These are phyloP conservation scores for Pardosa pseudoannulata DNA, from an alignment of 2,888 invertebrate species.

Conservation along the genomic window DNA sequence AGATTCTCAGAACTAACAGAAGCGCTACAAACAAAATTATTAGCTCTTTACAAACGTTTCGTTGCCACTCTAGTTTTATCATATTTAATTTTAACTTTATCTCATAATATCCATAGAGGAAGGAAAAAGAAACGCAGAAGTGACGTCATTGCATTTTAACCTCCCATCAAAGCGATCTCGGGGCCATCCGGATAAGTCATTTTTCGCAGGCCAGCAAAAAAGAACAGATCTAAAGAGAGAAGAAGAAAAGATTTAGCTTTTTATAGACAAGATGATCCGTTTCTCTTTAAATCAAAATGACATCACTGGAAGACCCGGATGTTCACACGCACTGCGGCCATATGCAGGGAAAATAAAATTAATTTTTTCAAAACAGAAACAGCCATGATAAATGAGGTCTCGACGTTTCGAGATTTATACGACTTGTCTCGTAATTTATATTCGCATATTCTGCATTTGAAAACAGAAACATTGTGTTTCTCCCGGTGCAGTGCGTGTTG, in stretches of 20 bases:
- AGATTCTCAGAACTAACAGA: too few species aligned
- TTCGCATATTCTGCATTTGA: not conserved
- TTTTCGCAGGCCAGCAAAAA: not conserved
- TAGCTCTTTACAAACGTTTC: too few species aligned
- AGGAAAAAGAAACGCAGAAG: not conserved
- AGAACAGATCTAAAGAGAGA: not conserved
- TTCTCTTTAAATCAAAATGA: slow-evolving; percentile 40
- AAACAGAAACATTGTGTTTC: too few species aligned
- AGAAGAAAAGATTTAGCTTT: slow-evolving; percentile 21
- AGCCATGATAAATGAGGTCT: not conserved
- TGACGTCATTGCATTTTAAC: not conserved
- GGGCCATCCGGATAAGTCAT: slow-evolving; percentile 1
- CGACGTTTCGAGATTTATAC: not conserved
- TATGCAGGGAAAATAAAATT: not conserved
- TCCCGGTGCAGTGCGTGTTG: too few species aligned
- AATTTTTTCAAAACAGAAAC: not conserved
- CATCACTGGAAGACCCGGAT: slow-evolving; percentile 43
- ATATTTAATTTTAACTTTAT: slow-evolving; percentile 4
- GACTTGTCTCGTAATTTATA: not conserved
- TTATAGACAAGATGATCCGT: slow-evolving; percentile 28
- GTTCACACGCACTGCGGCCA: slow-evolving; percentile 38
- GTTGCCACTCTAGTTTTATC: too few species aligned
- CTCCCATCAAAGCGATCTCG: not conserved
- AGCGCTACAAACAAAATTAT: too few species aligned
- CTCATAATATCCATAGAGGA: too few species aligned